These are phyloP conservation scores for Lysandra bellargus DNA, from an alignment of 2,888 invertebrate genomes.

Conservation along the genomic window DNA sequence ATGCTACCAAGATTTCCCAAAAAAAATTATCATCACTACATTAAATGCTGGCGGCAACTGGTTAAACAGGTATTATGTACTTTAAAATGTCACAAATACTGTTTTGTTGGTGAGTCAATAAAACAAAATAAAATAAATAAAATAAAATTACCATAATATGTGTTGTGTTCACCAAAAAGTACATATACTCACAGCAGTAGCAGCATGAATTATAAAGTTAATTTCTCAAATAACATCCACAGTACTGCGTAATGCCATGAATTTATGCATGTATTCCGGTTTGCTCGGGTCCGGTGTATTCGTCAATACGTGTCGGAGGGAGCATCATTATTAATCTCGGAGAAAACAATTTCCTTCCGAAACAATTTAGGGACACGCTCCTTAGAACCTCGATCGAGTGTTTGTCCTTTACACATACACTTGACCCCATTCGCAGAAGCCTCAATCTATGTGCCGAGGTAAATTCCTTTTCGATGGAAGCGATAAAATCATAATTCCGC, in stretches of 20 bases:
- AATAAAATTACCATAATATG: too few species aligned
- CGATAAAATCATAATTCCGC: slow-evolving; percentile 10
- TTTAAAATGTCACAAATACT: too few species aligned
- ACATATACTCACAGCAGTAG: neutral
- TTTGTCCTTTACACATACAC: slow-evolving; percentile 42
- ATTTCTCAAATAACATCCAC: neutral
- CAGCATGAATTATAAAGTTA: neutral
- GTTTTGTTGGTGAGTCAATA: too few species aligned
- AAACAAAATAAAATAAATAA: too few species aligned
- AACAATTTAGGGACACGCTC: slow-evolving; percentile 40
- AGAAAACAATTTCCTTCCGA: slow-evolving; percentile 40
- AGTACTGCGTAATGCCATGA: neutral
- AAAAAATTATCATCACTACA: too few species aligned
- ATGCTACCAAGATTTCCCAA: too few species aligned
- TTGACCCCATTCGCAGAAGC: slow-evolving; percentile 39
- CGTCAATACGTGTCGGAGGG: slow-evolving; percentile 21
- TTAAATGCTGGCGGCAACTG: too few species aligned
- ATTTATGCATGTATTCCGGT: slow-evolving; percentile 17
- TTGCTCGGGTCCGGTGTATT: slow-evolving; percentile 1
- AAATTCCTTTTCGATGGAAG: slow-evolving; percentile 26
- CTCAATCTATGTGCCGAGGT: slow-evolving; percentile 28
- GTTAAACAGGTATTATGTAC: too few species aligned
- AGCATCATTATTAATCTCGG: slow-evolving; percentile 40
- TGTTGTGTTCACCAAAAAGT: too few species aligned
- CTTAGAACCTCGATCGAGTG: slow-evolving; percentile 37